These are phyloP conservation scores for Drosophila nannoptera DNA, from an alignment of 1,140 invertebrate species.

Conservation along the genomic window DNA sequence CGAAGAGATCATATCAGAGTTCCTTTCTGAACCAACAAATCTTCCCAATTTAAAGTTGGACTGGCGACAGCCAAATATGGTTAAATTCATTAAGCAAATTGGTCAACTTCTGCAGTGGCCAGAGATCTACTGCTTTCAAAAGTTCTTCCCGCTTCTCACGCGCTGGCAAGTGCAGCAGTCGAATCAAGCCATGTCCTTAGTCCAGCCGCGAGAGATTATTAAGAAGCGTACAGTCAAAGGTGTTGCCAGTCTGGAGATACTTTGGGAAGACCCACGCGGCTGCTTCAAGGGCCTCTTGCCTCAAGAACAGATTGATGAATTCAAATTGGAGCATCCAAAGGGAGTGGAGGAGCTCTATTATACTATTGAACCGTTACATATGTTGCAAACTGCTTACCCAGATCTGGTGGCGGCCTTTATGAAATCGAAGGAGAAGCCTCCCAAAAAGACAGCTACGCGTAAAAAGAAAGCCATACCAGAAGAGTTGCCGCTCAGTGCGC, in stretches of 20 bases:
- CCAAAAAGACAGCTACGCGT: conserved; percentile 72
- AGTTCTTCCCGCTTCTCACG: conserved; percentile 87
- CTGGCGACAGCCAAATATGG: conserved; percentile 85
- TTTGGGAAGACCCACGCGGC: conserved; percentile 82
- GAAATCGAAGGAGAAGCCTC: conserved; percentile 81
- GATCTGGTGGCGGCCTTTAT: conserved; percentile 83
- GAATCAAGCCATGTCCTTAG: conserved; percentile 15
- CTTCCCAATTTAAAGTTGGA: conserved; percentile 80
- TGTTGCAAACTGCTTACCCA: conserved; percentile 84
- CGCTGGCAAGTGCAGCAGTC: conserved; percentile 82
- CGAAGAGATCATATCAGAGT: conserved; percentile 87
- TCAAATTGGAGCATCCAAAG: conserved; percentile 72
- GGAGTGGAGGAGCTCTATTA: conserved; percentile 80
- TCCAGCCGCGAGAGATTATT: conserved; percentile 80
- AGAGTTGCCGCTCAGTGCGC: conserved; percentile 62
- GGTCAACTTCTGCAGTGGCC: conserved; percentile 85
- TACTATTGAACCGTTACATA: conserved; percentile 85
- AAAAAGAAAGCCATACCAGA: conserved; percentile 78
- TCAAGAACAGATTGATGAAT: conserved; percentile 80
- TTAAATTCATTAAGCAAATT: conserved; percentile 86
- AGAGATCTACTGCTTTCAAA: conserved; percentile 87
- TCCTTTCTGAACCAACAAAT: conserved; percentile 81
- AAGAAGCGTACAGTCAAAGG: conserved; percentile 80
- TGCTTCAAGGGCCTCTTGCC: conserved; percentile 82
- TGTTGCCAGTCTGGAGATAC: conserved; percentile 84